phyloP scores from a whole-genome alignment of 2,797 vertebrate species.

The Poeciliopsis presidionis region DNA sequence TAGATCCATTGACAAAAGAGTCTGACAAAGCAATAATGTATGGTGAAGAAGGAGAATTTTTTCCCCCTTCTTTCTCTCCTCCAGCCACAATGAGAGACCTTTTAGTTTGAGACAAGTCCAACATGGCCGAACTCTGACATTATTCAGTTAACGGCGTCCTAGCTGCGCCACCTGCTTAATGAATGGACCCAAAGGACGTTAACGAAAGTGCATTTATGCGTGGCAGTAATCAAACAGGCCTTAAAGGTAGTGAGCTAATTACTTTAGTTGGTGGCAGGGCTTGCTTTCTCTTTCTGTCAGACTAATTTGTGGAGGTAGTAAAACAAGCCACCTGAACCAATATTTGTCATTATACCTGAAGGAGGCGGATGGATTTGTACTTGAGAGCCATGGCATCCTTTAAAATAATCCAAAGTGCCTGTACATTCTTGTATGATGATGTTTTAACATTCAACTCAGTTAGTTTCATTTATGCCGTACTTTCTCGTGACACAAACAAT shows the following conservation, averaged over 20 bases:
- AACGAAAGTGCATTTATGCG: conserved; percentile 66
- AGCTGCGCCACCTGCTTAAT: conserved; percentile 30
- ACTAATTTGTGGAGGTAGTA: conserved; percentile 49
- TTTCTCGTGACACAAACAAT: not conserved
- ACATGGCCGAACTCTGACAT: not conserved
- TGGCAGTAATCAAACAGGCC: conserved; percentile 65
- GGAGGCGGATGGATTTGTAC: conserved; percentile 30
- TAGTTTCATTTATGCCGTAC: not conserved
- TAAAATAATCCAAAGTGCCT: not conserved
- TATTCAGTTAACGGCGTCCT: conserved; percentile 53
- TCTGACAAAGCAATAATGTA: too few species aligned
- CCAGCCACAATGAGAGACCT: not conserved
- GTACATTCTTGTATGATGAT: not conserved
- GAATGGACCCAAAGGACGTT: conserved; percentile 59
- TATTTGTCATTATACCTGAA: conserved; percentile 36
- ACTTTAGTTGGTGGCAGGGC: conserved; percentile 62
- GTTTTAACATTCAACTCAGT: not conserved
- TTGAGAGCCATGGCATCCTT: conserved; percentile 5
- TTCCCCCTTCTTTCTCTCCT: not conserved
- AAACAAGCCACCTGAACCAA: conserved; percentile 37
- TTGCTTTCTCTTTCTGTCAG: conserved; percentile 29
- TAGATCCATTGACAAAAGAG: not conserved
- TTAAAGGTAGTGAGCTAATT: conserved; percentile 68
- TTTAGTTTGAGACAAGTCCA: not conserved
- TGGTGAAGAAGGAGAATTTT: not conserved